These are phyloP conservation scores for Machimus atricapillus DNA, from an alignment of 2,888 invertebrate genomes.

Conservation along the genomic window DNA sequence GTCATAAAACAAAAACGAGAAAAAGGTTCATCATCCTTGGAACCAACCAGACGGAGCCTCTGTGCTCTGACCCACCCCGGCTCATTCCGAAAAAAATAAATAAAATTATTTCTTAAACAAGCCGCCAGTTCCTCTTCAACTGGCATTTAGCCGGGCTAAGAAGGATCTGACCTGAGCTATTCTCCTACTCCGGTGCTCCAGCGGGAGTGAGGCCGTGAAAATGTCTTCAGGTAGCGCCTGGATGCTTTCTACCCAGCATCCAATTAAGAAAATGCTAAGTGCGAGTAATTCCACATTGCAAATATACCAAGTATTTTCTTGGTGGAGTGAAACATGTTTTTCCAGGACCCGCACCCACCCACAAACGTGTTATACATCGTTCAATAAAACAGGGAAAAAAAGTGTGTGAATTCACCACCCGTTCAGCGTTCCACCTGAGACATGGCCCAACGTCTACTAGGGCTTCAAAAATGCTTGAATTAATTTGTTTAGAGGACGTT, in stretches of 20 bases:
- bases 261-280: background rate
- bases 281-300: background rate
- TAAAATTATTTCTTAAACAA: background rate
- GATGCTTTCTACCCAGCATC: background rate
- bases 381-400: background rate
- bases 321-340: background rate
- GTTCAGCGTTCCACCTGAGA: background rate
- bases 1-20: background rate
- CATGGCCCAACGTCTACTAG: background rate
- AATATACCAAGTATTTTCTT: background rate
- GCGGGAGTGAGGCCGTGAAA: background rate
- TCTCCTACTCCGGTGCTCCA: background rate
- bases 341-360: background rate
- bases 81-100: background rate
- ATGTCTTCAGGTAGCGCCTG: background rate
- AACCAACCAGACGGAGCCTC: background rate
- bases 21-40: slow-evolving; percentile 7
- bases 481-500: background rate
- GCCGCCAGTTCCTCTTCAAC: background rate
- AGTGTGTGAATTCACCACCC: background rate
- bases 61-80: background rate
- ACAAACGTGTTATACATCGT: background rate
- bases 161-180: background rate
- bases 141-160: background rate
- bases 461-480: background rate